Base-by-base conservation (phyloP, 2,888 invertebrate species). In the Sisyra nigra region DNA sequence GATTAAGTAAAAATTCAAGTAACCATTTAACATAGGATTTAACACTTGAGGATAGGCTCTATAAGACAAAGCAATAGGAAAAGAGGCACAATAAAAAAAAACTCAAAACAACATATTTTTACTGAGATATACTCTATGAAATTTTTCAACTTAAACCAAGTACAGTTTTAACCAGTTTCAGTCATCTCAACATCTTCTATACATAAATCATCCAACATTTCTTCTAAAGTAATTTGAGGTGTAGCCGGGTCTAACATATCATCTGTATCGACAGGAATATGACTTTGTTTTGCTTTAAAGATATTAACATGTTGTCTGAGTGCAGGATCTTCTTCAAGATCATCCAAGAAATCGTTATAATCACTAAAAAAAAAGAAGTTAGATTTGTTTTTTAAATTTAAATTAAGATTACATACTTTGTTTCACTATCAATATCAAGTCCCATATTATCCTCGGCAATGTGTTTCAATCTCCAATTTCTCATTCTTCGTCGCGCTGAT, bases 291-390 rank as follows among this genome's bases (percentile, higher is more conserved):
- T 2, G 56, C 58, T 53, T 78, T 77, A 65, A 89, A 98, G 48
- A 98, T 94, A 59, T 96, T 96, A 40, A 98, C 76, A 58, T 92
- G 84, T 57, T 89, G 85, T 44, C 98, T 73, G 55, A 88, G 72
- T 10, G 78, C 75, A 3, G 80, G 80, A 63, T 98, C 94, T 62
- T 98, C 97, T 62, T 98, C 98, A 49, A 98, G 66, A 57, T 98
- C 98, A 53, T 97, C 92, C 63, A 97, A 68, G 67, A 98, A 98
- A 52, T 94, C 94, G 53, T 83, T 79, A 64, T 88, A 96, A 54
- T 96, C 94, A 53, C 87, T 89, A 61, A 18, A 66, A 40, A 18
- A 45, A 30, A 19, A 40, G 45, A 36, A 40, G 46, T 42, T 41
- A 33, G 29, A 40, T 36, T 42, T 2, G 11, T 30, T 14, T 17